Percentiles rank a stretch among this genome's conserved stretches.
Evolutionary conservation across 1,140 invertebrate genomes (phyloP).

Genomic region (Bombus pyrosoma): DNA sequence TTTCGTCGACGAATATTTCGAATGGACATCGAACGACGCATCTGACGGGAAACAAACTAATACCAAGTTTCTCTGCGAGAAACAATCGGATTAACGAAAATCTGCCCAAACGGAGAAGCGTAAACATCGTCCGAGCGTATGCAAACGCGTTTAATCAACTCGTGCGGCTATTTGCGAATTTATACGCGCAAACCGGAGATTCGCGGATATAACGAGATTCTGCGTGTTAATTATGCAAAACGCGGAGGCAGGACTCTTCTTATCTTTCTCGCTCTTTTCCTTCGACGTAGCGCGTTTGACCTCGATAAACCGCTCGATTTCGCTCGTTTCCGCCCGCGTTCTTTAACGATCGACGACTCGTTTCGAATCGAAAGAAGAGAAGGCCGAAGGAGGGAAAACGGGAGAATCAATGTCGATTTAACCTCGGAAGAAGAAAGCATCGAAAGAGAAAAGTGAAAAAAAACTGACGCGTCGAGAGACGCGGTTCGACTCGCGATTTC

Average conservation of each 20-base stretch:
- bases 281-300: not conserved
- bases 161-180: slow-evolving; percentile 52
- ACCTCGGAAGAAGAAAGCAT: not conserved
- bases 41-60: not conserved
- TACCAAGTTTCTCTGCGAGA: not conserved
- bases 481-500: not conserved
- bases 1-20: not conserved
- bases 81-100: not conserved
- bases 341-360: not conserved
- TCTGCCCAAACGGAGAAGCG: slow-evolving; percentile 14
- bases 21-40: too few species aligned
- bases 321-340: not conserved
- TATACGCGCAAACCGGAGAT: slow-evolving; percentile 45
- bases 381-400: too few species aligned
- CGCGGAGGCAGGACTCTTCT: not conserved
- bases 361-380: not conserved
- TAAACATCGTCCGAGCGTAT: slow-evolving; percentile 13
- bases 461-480: not conserved
- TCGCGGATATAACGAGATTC: slow-evolving; percentile 57
- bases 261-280: not conserved
- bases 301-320: not conserved
- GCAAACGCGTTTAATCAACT: slow-evolving; percentile 59
- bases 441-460: not conserved
- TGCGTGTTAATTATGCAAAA: slow-evolving; percentile 51
- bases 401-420: not conserved